A percentile compares a stretch with the other conserved stretches of the same genome.
phyloP scores from a whole-genome alignment of 2,888 invertebrate species.

The Halictus ligatus region DNA sequence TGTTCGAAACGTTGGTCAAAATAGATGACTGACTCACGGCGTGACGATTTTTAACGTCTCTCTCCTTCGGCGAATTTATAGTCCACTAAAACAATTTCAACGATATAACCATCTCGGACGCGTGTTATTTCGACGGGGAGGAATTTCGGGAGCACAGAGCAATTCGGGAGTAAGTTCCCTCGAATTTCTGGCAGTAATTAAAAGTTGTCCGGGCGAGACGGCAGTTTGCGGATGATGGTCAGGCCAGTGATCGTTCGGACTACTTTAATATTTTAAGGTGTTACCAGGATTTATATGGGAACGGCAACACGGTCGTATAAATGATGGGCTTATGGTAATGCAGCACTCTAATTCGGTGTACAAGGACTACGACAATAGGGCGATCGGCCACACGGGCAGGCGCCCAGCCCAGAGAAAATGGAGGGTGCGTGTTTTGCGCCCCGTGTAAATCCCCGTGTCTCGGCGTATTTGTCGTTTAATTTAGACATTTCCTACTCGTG shows the following conservation, averaged over 20 bases:
- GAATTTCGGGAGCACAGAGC: slow-evolving; percentile 52
- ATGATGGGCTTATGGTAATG: slow-evolving; percentile 82
- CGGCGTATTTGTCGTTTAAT: slow-evolving; percentile 82
- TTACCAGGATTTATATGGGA: slow-evolving; percentile 58
- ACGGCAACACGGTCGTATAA: slow-evolving; percentile 76
- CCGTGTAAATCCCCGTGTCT: slow-evolving; percentile 81
- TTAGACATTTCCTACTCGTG: slow-evolving; percentile 78
- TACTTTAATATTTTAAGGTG: slow-evolving; percentile 78
- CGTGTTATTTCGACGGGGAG: slow-evolving; percentile 51
- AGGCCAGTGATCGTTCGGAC: slow-evolving; percentile 58
- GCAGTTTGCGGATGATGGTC: slow-evolving; percentile 51
- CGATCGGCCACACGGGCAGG: slow-evolving; percentile 55
- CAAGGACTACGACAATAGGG: slow-evolving; percentile 55
- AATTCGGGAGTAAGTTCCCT: slow-evolving; percentile 54
- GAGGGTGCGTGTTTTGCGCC: slow-evolving; percentile 81
- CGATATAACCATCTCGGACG: slow-evolving; percentile 36
- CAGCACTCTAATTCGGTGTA: slow-evolving; percentile 64
- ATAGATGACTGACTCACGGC: background rate
- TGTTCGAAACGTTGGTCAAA: background rate
- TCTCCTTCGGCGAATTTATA: background rate
- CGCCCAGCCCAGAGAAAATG: slow-evolving; percentile 75
- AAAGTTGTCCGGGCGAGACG: slow-evolving; percentile 60
- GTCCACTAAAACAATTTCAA: slow-evolving; percentile 24
- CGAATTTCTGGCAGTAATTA: slow-evolving; percentile 70
- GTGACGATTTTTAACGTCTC: background rate